Conservation (phyloP, 23 tunicate species). For the Trididemnum miniatum region DNA sequence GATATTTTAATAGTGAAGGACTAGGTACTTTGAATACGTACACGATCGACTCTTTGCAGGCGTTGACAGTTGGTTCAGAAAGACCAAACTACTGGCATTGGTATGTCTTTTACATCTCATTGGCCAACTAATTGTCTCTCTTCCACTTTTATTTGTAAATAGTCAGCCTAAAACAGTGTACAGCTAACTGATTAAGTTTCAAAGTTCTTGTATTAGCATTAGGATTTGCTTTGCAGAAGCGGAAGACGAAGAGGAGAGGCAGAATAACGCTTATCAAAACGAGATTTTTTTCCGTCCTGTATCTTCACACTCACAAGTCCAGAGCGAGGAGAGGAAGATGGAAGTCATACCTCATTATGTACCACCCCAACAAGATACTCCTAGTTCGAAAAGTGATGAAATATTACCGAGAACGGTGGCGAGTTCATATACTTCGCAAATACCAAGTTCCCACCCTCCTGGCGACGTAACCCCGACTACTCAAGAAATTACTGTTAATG, state of each 20-base stretch:
- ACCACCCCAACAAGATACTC: not conserved
- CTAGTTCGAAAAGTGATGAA: not conserved
- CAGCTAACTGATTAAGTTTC: too few relatives aligned
- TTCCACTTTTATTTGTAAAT: too few relatives aligned
- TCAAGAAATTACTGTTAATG: not conserved
- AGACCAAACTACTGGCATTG: too few relatives aligned
- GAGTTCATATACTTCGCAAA: not conserved
- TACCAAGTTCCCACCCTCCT: not conserved
- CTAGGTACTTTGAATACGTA: too few relatives aligned
- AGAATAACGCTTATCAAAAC: not conserved
- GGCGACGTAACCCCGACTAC: not conserved
- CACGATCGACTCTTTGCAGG: too few relatives aligned
- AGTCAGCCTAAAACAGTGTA: too few relatives aligned
- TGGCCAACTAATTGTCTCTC: too few relatives aligned
- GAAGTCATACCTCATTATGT: not conserved
- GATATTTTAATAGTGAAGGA: too few relatives aligned
- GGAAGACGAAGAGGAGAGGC: slow-evolving; percentile 44
- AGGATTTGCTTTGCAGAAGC: slow-evolving; percentile 45
- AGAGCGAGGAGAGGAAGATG: not conserved
- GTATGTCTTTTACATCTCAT: too few relatives aligned
- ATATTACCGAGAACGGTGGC: not conserved
- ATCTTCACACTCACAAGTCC: too few relatives aligned
- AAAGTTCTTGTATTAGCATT: too few relatives aligned
- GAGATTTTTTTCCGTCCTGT: not conserved
- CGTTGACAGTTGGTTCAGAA: too few relatives aligned